Evolutionary conservation across 37 sponge, comb jelly and placozoan genomes (phyloP).

Genomic region (Ephydatia muelleri): DNA sequence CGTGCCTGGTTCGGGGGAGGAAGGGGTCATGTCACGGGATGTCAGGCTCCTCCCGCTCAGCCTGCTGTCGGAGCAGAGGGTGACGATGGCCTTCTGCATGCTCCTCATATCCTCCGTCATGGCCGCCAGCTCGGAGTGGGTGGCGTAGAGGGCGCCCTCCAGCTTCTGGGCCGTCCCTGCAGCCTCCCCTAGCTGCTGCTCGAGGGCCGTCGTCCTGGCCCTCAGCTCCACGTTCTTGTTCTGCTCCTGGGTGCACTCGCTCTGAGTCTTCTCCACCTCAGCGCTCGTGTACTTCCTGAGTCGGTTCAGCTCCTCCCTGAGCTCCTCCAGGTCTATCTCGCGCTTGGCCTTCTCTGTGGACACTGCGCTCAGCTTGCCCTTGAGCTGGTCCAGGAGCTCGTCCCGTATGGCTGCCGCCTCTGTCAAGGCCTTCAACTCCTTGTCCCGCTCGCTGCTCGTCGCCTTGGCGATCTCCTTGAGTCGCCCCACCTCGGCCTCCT

Average conservation of each 20-base stretch:
- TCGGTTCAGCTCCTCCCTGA: slow-evolving; percentile 47
- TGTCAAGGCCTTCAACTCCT: slow-evolving; percentile 23
- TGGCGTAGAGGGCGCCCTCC: slow-evolving; percentile 28
- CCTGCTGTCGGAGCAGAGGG: slow-evolving; percentile 19
- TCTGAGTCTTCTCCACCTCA: slow-evolving; percentile 51
- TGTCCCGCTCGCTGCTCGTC: slow-evolving; percentile 23
- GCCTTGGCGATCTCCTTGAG: slow-evolving; percentile 8
- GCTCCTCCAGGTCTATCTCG: slow-evolving; percentile 66
- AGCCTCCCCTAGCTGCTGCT: slow-evolving; percentile 12
- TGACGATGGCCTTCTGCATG: slow-evolving; percentile 33
- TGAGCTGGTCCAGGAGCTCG: slow-evolving; percentile 53
- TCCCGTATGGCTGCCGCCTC: slow-evolving; percentile 56
- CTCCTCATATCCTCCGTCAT: slow-evolving; percentile 47
- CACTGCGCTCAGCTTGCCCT: slow-evolving; percentile 27
- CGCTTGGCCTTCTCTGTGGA: slow-evolving; percentile 36
- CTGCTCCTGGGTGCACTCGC: slow-evolving; percentile 40
- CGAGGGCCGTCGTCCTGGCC: slow-evolving; percentile 7
- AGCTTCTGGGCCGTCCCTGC: slow-evolving; percentile 23
- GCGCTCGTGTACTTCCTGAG: slow-evolving; percentile 18
- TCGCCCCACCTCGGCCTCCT: slow-evolving; percentile 21
- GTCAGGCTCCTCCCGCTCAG: not conserved
- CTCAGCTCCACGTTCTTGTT: slow-evolving; percentile 34
- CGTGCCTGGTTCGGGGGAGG: not conserved
- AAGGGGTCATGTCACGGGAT: not conserved
- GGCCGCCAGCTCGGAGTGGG: slow-evolving; percentile 31